Percentiles rank a stretch among this genome's conserved stretches.
Conservation (phyloP, 1,140 invertebrate genomes). For the Harlomillsia oculata region DNA sequence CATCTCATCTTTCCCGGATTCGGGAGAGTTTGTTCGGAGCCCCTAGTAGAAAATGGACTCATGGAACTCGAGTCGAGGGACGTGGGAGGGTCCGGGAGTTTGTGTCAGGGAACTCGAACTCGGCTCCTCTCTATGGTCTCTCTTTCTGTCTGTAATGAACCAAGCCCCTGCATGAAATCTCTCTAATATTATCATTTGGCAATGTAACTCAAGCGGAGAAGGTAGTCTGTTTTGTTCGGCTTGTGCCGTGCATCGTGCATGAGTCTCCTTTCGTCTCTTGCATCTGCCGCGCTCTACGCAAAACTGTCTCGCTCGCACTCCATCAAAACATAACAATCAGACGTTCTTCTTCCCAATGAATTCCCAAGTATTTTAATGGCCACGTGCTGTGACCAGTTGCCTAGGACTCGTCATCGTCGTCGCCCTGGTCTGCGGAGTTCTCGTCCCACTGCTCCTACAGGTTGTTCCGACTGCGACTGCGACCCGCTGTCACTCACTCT, state of each 20-base stretch:
- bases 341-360: no score
- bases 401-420: no score
- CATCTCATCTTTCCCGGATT: conserved; percentile 41
- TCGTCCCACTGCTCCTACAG: conserved; percentile 23
- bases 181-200: conserved; percentile 35
- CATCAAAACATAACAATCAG: no score
- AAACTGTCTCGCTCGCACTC: no score
- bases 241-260: no score
- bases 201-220: conserved; percentile 32
- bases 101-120: conserved; percentile 11
- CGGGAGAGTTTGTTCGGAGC: background rate
- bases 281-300: no score
- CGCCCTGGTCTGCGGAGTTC: no score
- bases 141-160: conserved; percentile 13
- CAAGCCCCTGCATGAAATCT: conserved; percentile 33
- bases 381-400: conserved; percentile 34
- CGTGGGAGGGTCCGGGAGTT: conserved; percentile 17
- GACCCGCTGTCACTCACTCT: background rate
- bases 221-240: conserved; percentile 17
- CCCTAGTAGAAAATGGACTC: conserved; percentile 25
- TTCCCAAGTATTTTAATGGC: conserved; percentile 29
- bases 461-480: conserved; percentile 13
- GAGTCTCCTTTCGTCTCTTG: conserved; percentile 10
- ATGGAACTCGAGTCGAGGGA: conserved; percentile 12
- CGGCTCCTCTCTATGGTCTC: background rate